Evolutionary conservation across 30 jellyfish, hydroid and myxozoan species (phyloP).

Genomic region (Hydra vulgaris): DNA sequence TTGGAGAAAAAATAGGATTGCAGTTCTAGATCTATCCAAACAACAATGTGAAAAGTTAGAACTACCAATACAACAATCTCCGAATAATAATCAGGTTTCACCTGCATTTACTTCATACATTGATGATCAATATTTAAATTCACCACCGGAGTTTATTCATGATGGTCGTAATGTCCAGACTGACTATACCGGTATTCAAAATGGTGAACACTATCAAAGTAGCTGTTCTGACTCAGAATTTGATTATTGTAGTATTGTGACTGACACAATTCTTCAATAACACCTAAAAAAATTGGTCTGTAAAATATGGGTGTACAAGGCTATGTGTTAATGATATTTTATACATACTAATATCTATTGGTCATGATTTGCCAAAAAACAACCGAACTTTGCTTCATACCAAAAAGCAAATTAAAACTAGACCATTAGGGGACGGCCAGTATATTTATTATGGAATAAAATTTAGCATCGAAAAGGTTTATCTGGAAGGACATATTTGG

Average conservation of each 20-base stretch:
- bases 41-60: not conserved
- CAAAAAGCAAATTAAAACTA: not conserved
- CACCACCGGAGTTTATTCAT: not conserved
- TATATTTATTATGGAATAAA: no score
- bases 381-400: constrained; percentile 4
- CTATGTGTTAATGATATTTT: constrained; percentile 1
- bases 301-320: constrained; percentile 1
- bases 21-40: not conserved
- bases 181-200: not conserved
- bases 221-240: not conserved
- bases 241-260: not conserved
- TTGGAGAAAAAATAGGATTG: not conserved
- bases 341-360: not conserved
- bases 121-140: not conserved
- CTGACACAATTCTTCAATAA: not conserved
- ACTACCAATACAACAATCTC: not conserved
- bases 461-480: no score
- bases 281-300: constrained; percentile 2
- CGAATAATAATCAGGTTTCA: not conserved
- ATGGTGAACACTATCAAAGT: not conserved
- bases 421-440: constrained; percentile 9
- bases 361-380: not conserved
- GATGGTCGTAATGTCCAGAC: not conserved
- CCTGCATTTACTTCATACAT: not conserved
- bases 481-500: not conserved